A percentile compares a stretch with the other conserved stretches of the same genome.
Evolutionary conservation across 2,888 invertebrate genomes (phyloP).

Genomic region (Chironomus tentans): DNA sequence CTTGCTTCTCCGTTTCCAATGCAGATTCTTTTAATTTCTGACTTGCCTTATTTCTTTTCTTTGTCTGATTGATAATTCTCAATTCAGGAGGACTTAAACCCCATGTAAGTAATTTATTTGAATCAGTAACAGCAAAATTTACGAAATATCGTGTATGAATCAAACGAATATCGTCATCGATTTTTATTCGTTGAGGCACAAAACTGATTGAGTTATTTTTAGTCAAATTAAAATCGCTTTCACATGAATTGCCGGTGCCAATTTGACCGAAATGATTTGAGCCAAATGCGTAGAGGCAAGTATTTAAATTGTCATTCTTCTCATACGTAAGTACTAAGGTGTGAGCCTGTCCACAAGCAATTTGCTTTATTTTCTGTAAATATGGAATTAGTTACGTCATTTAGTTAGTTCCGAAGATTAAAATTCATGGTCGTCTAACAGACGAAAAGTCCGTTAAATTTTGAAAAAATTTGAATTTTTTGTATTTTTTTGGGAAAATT

Average conservation of each 20-base stretch:
- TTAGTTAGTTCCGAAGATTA: too few species aligned
- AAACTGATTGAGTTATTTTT: slow-evolving; percentile 29
- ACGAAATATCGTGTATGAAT: slow-evolving; percentile 62
- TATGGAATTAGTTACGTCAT: slow-evolving; percentile 12
- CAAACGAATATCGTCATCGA: slow-evolving; percentile 40
- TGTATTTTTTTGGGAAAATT: too few species aligned
- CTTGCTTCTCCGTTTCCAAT: slow-evolving; percentile 39
- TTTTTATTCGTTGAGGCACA: slow-evolving; percentile 42
- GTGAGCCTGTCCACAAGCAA: slow-evolving; percentile 43
- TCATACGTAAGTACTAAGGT: slow-evolving; percentile 39
- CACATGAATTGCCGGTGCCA: slow-evolving; percentile 54
- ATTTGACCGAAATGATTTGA: slow-evolving; percentile 80
- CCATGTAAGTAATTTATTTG: slow-evolving; percentile 63
- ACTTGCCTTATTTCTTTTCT: slow-evolving; percentile 48
- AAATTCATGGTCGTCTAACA: too few species aligned
- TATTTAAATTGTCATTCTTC: slow-evolving; percentile 28
- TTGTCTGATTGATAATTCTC: slow-evolving; percentile 54
- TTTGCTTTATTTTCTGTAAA: slow-evolving; percentile 43
- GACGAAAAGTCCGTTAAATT: too few species aligned
- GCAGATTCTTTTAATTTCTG: slow-evolving; percentile 45
- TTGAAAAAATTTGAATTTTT: too few species aligned
- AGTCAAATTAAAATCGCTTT: slow-evolving; percentile 35
- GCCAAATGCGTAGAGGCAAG: slow-evolving; percentile 67
- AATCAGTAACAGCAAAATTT: slow-evolving; percentile 56
- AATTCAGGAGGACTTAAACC: slow-evolving; percentile 68